phyloP scores from a whole-genome alignment of 2,888 invertebrate species.

The Drosophila neonasuta region DNA sequence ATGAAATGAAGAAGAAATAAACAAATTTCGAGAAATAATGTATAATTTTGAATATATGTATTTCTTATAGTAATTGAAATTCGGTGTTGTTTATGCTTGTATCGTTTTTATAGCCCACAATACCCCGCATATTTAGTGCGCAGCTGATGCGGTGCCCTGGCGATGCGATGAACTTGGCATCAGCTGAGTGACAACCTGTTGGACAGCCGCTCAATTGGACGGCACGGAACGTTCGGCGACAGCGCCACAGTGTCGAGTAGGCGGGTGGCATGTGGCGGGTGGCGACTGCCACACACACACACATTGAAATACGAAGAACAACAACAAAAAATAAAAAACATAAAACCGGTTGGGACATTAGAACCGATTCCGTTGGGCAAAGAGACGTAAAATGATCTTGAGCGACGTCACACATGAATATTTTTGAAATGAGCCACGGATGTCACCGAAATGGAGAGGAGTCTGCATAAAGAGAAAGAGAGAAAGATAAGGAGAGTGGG shows the following conservation, averaged over 20 bases:
- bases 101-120: conserved; percentile 2
- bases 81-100: background rate
- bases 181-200: conserved; percentile 68
- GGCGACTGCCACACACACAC: background rate
- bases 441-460: background rate
- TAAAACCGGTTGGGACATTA: conserved; percentile 49
- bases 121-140: conserved; percentile 2
- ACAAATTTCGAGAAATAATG: too few species aligned
- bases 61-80: background rate
- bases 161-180: conserved; percentile 25
- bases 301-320: background rate
- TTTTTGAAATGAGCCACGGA: conserved; percentile 36
- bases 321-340: background rate
- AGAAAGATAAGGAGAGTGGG: background rate
- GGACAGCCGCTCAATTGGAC: conserved; percentile 51
- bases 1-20: too few species aligned
- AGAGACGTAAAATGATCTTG: conserved; percentile 14
- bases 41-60: background rate
- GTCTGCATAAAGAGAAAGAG: background rate
- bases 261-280: conserved; percentile 1
- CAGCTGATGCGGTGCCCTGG: conserved; percentile 26
- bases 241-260: conserved; percentile 4
- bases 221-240: conserved; percentile 6
- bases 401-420: conserved; percentile 38
- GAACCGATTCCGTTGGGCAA: conserved; percentile 25